phyloP scores from a whole-genome alignment of 2,797 vertebrate genomes.

The Sciurus vulgaris region DNA sequence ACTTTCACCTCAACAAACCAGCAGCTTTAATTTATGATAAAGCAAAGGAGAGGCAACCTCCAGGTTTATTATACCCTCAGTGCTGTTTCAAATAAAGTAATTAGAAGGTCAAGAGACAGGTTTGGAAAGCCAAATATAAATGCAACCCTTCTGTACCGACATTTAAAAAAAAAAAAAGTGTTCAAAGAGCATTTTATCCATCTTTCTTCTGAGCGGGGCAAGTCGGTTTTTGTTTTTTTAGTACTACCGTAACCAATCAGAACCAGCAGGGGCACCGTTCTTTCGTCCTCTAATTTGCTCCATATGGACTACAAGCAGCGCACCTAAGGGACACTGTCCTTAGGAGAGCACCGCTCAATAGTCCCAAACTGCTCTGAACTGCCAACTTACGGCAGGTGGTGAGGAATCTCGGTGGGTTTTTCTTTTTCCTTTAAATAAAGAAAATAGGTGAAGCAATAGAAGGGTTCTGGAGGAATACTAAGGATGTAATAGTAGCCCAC shows the following conservation, averaged over 20 bases:
- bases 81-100: conserved; percentile 93
- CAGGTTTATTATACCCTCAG: conserved; percentile 92
- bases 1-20: conserved; percentile 91
- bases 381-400: conserved; percentile 82
- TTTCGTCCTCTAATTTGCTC: conserved; percentile 86
- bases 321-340: conserved; percentile 60
- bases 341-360: background rate
- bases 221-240: conserved; percentile 70
- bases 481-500: background rate
- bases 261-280: conserved; percentile 84
- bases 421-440: conserved; percentile 2
- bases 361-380: conserved; percentile 10
- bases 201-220: conserved; percentile 82
- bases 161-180: conserved; percentile 81
- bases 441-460: background rate
- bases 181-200: conserved; percentile 90
- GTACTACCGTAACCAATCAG: conserved; percentile 88
- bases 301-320: conserved; percentile 79
- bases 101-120: conserved; percentile 92
- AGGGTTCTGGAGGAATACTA: conserved; percentile 6
- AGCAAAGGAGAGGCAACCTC: conserved; percentile 90
- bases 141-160: conserved; percentile 89
- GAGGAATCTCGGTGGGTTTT: background rate
- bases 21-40: conserved; percentile 93
- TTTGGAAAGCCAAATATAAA: conserved; percentile 90